Conservation (phyloP, 2,797 vertebrate genomes). For the Decapterus maruadsi region DNA sequence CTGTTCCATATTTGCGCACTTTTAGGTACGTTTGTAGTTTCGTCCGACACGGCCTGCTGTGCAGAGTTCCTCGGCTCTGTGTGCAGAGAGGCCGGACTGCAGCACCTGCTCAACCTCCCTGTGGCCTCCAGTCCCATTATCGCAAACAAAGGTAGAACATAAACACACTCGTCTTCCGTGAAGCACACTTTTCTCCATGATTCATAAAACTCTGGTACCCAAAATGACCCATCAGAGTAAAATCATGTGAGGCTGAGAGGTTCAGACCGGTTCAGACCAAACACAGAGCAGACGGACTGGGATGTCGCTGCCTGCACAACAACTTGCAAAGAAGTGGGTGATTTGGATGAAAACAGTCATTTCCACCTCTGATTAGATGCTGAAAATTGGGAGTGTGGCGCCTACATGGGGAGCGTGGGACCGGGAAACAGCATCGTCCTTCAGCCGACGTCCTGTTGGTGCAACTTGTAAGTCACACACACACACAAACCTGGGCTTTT, state of each 20-base stretch:
- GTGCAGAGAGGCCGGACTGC: constrained; percentile 8
- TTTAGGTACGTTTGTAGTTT: constrained; percentile 43
- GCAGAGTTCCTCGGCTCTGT: constrained; percentile 4
- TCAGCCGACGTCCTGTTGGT: not conserved
- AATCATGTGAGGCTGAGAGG: not conserved
- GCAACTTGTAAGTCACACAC: constrained; percentile 21
- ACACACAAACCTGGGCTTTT: not conserved
- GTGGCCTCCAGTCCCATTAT: not conserved
- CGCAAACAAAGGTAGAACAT: constrained; percentile 25
- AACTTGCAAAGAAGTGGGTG: not conserved
- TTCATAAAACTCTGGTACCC: not conserved
- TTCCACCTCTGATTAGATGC: constrained; percentile 16
- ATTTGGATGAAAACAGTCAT: not conserved
- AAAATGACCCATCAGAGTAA: not conserved
- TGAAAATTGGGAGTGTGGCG: not conserved
- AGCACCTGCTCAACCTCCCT: not conserved
- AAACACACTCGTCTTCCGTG: not conserved
- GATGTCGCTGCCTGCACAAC: not conserved
- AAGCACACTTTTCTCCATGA: not conserved
- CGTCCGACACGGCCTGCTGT: not conserved
- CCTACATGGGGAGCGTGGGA: not conserved
- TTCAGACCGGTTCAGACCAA: not conserved
- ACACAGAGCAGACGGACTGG: too few relatives aligned
- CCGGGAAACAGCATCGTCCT: not conserved
- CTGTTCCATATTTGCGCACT: not conserved